phyloP scores from a whole-genome alignment of 1,140 invertebrate species.

The Brevipalpus yothersi region DNA sequence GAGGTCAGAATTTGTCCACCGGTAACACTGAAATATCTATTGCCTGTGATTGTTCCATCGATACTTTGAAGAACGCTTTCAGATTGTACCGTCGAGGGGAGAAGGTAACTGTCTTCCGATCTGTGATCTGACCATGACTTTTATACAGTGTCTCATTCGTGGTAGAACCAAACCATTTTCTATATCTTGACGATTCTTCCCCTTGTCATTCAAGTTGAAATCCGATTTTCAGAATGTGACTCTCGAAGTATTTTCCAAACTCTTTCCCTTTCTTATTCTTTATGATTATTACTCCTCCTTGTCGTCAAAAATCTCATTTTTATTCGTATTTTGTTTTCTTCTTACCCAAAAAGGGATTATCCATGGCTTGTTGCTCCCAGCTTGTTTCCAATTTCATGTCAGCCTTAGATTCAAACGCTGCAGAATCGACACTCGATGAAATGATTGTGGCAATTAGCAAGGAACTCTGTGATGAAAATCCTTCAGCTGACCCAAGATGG shows the following conservation, averaged over 20 bases:
- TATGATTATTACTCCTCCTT: background rate
- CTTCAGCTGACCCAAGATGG: conserved; percentile 66
- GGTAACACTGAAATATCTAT: no score
- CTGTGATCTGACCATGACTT: no score
- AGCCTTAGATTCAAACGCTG: background rate
- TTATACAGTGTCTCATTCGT: no score
- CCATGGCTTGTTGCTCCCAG: background rate
- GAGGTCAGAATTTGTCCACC: no score
- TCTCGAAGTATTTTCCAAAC: background rate
- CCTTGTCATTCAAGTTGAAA: background rate
- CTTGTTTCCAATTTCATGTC: background rate
- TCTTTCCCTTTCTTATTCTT: background rate
- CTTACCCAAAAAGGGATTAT: background rate
- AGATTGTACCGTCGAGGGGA: background rate
- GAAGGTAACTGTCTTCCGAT: background rate
- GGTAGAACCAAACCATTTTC: no score
- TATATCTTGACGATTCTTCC: background rate
- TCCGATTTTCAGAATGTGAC: background rate
- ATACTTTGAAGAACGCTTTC: background rate
- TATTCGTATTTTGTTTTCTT: background rate
- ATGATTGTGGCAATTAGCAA: conserved; percentile 41
- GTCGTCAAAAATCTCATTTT: background rate
- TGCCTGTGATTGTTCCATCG: background rate
- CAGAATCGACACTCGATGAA: conserved; percentile 26
- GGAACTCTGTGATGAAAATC: conserved; percentile 62